Evolutionary conservation across 2,113 vertebrate genomes (phyloP).

Genomic region (Gavia stellata): DNA sequence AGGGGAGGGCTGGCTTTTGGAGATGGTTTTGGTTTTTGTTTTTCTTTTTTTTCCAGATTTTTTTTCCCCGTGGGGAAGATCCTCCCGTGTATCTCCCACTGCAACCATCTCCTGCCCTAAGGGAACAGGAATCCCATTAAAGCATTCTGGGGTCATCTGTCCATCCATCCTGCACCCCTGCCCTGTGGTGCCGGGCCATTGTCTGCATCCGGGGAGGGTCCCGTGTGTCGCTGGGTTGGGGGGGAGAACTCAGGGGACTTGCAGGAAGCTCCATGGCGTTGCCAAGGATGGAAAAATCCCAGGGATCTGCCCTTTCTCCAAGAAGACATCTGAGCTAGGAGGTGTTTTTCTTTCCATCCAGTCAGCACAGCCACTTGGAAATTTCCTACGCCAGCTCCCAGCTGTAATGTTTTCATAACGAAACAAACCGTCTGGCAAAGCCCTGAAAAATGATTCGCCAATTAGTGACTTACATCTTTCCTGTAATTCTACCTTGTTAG

Average conservation of each 20-base stretch:
- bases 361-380: constrained; percentile 45
- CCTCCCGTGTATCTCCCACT: not conserved
- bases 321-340: constrained; percentile 45
- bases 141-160: not conserved
- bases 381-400: constrained; percentile 13
- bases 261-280: not conserved
- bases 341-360: constrained; percentile 60
- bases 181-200: fast-evolving
- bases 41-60: too few relatives aligned
- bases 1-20: not conserved
- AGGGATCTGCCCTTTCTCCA: constrained; percentile 37
- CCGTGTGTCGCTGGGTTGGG: fast-evolving
- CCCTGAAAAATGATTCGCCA: constrained; percentile 6
- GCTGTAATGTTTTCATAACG: constrained; percentile 53
- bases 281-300: constrained; percentile 40
- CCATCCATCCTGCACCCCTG: not conserved
- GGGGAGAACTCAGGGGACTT: not conserved
- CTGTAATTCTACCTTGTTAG: constrained; percentile 22
- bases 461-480: constrained; percentile 55
- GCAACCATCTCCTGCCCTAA: not conserved
- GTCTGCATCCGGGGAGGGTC: not conserved
- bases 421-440: constrained; percentile 10
- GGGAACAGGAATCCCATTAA: not conserved
- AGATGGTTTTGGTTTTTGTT: too few relatives aligned
- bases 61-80: not conserved